These are phyloP conservation scores for Siniperca undulata DNA, from an alignment of 2,797 vertebrate species.

Conservation along the genomic window DNA sequence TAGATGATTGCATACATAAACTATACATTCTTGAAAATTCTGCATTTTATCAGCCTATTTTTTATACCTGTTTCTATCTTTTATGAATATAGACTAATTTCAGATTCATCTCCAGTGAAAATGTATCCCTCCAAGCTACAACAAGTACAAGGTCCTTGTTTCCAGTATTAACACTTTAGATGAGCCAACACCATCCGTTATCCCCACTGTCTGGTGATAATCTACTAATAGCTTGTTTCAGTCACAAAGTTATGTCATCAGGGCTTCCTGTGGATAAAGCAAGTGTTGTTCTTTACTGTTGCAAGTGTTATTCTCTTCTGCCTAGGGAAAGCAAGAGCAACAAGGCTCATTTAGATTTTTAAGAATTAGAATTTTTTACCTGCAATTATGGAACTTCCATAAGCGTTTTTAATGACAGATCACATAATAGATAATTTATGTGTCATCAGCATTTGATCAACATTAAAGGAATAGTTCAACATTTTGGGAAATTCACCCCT, in stretches of 20 bases:
- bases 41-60: neutral
- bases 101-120: slow-evolving; percentile 23
- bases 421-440: neutral
- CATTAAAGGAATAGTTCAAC: neutral
- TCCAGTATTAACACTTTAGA: slow-evolving; percentile 63
- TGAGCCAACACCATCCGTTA: slow-evolving; percentile 52
- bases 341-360: slow-evolving; percentile 14
- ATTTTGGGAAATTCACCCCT: neutral
- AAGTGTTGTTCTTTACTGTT: slow-evolving; percentile 45
- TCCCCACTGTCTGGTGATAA: slow-evolving; percentile 67
- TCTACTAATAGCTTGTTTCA: slow-evolving; percentile 64
- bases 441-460: neutral
- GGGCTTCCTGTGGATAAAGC: slow-evolving; percentile 65
- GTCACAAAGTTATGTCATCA: slow-evolving; percentile 70
- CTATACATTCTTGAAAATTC: neutral
- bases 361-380: neutral
- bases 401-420: neutral
- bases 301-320: slow-evolving; percentile 51
- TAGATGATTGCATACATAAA: neutral
- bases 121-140: slow-evolving; percentile 20
- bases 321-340: slow-evolving; percentile 23
- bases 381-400: neutral
- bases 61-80: neutral
- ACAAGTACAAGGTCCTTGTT: slow-evolving; percentile 51
- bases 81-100: neutral